These are phyloP conservation scores for Bradypodion ventrale DNA, from an alignment of 2,797 vertebrate genomes.

Conservation along the genomic window DNA sequence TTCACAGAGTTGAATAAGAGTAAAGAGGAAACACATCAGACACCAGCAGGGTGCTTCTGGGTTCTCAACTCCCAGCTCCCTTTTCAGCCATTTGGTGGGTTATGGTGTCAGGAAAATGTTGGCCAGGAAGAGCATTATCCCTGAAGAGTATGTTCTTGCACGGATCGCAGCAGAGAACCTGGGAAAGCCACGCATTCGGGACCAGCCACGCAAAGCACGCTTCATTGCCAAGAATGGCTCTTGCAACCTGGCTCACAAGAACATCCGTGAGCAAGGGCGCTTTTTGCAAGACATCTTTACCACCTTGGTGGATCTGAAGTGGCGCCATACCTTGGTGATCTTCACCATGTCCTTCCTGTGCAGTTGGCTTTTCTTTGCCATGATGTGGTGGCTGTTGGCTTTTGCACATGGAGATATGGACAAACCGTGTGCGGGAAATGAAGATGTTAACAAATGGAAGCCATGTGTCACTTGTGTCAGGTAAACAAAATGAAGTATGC, in stretches of 20 bases:
- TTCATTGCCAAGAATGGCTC: slow-evolving; percentile 97
- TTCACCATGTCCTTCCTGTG: slow-evolving; percentile 97
- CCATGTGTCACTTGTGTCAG: slow-evolving; percentile 89
- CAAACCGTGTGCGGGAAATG: slow-evolving; percentile 54
- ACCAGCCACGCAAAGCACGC: slow-evolving; percentile 91
- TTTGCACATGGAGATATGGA: slow-evolving; percentile 93
- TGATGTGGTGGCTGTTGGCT: slow-evolving; percentile 98
- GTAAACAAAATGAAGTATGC: slow-evolving; percentile 68
- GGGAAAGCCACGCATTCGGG: slow-evolving; percentile 91
- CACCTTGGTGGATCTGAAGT: slow-evolving; percentile 95
- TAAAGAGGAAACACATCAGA: neutral
- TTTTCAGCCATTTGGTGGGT: slow-evolving; percentile 42
- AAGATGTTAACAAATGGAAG: slow-evolving; percentile 63
- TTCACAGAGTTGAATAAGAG: slow-evolving; percentile 42
- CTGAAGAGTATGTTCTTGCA: slow-evolving; percentile 93
- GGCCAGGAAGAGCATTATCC: slow-evolving; percentile 96
- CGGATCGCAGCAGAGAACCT: slow-evolving; percentile 87
- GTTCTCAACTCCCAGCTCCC: too few relatives aligned
- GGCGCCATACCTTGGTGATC: slow-evolving; percentile 96
- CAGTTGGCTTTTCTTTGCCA: slow-evolving; percentile 97
- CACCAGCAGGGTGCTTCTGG: neutral
- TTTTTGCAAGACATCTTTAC: slow-evolving; percentile 98
- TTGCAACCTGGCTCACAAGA: slow-evolving; percentile 97
- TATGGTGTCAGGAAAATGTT: slow-evolving; percentile 82
- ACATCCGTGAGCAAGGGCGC: slow-evolving; percentile 95